A percentile compares a stretch with the other conserved stretches of the same genome.
These are phyloP conservation scores for Germaria angustata DNA, from an alignment of 2,888 invertebrate genomes.

Conservation along the genomic window DNA sequence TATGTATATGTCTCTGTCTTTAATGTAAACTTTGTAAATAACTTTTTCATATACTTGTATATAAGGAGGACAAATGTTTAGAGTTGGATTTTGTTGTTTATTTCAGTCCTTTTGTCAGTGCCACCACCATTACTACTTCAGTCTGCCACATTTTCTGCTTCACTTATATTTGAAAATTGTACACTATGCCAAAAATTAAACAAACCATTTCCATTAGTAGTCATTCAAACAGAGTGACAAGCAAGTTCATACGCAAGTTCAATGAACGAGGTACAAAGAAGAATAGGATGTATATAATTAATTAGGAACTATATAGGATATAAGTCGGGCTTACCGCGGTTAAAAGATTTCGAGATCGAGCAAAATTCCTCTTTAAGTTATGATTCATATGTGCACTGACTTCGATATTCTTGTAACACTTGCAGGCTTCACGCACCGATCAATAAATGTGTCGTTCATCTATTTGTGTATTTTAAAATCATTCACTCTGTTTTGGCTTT, in stretches of 20 bases:
- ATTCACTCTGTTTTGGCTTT: constrained; percentile 20
- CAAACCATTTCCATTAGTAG: constrained; percentile 35
- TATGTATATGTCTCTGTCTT: constrained; percentile 4
- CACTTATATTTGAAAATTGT: not conserved
- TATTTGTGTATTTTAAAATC: not conserved
- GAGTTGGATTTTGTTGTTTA: not conserved
- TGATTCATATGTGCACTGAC: no score
- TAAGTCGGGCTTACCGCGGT: no score
- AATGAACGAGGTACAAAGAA: no score
- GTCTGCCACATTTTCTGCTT: not conserved
- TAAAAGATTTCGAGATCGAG: no score
- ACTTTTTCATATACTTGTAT: not conserved
- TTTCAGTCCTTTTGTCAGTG: constrained; percentile 38
- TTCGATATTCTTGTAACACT: no score
- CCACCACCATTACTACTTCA: constrained; percentile 22
- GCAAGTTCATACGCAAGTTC: no score
- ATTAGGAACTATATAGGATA: no score
- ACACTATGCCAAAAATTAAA: constrained; percentile 38
- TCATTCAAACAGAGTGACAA: not conserved
- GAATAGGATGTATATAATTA: no score
- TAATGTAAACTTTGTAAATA: constrained; percentile 10
- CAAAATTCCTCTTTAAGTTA: no score
- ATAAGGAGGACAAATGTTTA: not conserved
- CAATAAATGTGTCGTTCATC: no score
- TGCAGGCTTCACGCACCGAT: no score